A percentile compares a stretch with the other conserved stretches of the same genome.
phyloP scores from a whole-genome alignment of 2,797 vertebrate species.

The Karalla daura region DNA sequence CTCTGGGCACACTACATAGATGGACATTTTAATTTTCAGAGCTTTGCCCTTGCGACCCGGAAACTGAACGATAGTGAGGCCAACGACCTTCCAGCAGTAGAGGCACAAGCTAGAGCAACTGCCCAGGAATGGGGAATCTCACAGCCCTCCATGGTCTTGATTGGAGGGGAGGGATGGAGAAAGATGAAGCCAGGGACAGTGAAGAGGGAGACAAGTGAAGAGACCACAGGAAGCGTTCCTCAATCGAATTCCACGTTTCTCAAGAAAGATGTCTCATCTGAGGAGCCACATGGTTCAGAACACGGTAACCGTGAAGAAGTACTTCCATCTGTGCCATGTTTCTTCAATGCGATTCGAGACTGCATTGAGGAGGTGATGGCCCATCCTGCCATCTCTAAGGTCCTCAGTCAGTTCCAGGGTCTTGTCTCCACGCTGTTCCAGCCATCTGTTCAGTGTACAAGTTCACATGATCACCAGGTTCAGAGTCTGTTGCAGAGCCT shows the following conservation, averaged over 20 bases:
- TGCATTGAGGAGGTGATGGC: constrained; percentile 80
- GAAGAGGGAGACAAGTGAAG: constrained; percentile 34
- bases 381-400: constrained; percentile 63
- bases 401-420: constrained; percentile 67
- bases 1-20: constrained; percentile 82
- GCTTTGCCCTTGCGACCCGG: constrained; percentile 71
- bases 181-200: background rate
- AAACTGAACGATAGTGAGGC: constrained; percentile 43
- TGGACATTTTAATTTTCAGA: constrained; percentile 68
- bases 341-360: constrained; percentile 73
- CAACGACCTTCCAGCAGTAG: constrained; percentile 43
- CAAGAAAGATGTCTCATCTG: constrained; percentile 56
- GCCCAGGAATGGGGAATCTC: constrained; percentile 79
- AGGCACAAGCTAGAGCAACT: constrained; percentile 63
- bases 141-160: constrained; percentile 61
- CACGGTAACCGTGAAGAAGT: constrained; percentile 13
- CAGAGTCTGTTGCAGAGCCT: constrained; percentile 49
- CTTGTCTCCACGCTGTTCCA: constrained; percentile 57
- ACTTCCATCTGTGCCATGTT: constrained; percentile 73
- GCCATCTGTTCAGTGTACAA: constrained; percentile 16
- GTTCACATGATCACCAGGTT: background rate
- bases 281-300: constrained; percentile 40
- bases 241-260: constrained; percentile 72
- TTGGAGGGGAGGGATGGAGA: constrained; percentile 68
- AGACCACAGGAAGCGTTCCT: constrained; percentile 27